Evolutionary conservation across 2,797 vertebrate genomes (phyloP).

Genomic region (Anabacerthia variegaticeps): DNA sequence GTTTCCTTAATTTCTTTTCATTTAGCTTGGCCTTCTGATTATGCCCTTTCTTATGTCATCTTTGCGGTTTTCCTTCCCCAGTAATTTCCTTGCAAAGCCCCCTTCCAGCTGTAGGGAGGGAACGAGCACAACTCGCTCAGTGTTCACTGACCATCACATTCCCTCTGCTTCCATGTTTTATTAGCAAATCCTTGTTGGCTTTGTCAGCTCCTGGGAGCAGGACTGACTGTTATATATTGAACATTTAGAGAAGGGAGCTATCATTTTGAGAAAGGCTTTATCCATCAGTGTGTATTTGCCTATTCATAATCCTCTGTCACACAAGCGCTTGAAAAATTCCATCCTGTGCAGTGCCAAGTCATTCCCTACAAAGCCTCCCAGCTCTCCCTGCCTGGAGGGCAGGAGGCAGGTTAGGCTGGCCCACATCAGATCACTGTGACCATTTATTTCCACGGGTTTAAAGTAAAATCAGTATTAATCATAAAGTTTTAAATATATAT

Average conservation of each 20-base stretch:
- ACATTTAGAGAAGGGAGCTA: background rate
- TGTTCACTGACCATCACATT: background rate
- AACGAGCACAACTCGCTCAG: background rate
- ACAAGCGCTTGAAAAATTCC: background rate
- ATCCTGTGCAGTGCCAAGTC: background rate
- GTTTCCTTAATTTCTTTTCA: background rate
- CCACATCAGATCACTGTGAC: background rate
- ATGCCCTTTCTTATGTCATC: background rate
- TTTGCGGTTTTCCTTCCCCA: background rate
- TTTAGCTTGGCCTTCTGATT: background rate
- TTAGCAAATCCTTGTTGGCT: background rate
- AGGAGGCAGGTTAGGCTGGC: background rate
- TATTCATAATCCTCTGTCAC: background rate
- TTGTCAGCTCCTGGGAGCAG: background rate
- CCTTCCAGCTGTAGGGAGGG: background rate
- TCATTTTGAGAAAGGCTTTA: background rate
- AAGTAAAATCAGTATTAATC: background rate
- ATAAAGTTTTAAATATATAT: background rate
- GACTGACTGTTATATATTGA: background rate
- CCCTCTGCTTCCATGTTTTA: background rate
- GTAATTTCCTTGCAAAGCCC: background rate
- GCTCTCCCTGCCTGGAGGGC: background rate
- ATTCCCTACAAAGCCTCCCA: background rate
- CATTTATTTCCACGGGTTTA: background rate
- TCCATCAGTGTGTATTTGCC: background rate